These are phyloP conservation scores for Megaptera novaeangliae DNA, from an alignment of 2,113 vertebrate species.

Conservation along the genomic window DNA sequence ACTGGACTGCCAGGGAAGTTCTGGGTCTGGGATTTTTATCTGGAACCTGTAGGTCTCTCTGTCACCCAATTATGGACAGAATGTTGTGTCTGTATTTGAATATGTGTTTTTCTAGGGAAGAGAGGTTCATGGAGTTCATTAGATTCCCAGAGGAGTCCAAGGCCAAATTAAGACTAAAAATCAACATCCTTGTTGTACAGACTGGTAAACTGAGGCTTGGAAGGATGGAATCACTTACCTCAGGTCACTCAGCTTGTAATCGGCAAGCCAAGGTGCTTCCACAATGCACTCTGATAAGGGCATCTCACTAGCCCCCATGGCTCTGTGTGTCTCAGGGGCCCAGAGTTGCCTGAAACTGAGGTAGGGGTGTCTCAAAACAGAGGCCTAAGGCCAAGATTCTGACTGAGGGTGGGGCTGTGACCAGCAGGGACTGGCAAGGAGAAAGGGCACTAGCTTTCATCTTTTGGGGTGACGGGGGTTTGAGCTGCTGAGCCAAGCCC, in stretches of 20 bases:
- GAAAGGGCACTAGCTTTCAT: background rate
- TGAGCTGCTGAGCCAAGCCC: background rate
- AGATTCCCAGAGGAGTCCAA: background rate
- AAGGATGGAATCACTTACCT: background rate
- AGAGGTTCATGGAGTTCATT: background rate
- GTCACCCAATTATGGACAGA: background rate
- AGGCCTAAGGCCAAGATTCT: background rate
- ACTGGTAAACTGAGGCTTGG: background rate
- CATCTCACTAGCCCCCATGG: background rate
- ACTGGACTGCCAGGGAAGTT: too few species aligned
- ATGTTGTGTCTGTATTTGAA: background rate
- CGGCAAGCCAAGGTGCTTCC: background rate
- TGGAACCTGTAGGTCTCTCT: background rate
- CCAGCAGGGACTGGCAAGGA: background rate
- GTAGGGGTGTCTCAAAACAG: background rate
- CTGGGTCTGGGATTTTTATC: background rate
- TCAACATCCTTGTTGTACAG: background rate
- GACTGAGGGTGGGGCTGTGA: background rate
- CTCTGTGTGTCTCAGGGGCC: background rate
- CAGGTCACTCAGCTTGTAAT: background rate
- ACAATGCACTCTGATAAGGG: background rate
- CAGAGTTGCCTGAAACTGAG: background rate
- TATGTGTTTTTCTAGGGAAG: background rate
- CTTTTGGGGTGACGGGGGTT: background rate
- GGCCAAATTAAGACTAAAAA: background rate